These are phyloP conservation scores for Acleris laterana DNA, from an alignment of 2,888 invertebrate genomes.

Conservation along the genomic window DNA sequence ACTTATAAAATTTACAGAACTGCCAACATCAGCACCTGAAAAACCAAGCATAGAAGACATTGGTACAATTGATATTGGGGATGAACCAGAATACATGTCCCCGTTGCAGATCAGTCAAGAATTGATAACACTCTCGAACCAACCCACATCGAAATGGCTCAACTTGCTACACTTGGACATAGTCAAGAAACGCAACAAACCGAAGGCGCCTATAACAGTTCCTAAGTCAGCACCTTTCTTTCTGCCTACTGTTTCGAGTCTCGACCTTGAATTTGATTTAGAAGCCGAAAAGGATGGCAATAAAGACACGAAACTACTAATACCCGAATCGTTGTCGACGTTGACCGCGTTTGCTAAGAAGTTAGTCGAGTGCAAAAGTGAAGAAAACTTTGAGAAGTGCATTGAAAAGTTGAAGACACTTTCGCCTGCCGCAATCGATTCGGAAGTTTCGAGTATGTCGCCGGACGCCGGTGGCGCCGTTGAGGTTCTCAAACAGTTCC, in stretches of 20 bases:
- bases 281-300: constrained; percentile 69
- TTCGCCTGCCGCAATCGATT: constrained; percentile 93
- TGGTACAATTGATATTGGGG: constrained; percentile 68
- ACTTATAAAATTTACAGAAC: constrained; percentile 52
- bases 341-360: constrained; percentile 88
- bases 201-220: constrained; percentile 91
- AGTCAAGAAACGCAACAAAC: constrained; percentile 95
- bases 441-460: constrained; percentile 92
- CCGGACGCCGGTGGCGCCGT: constrained; percentile 89
- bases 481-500: constrained; percentile 90
- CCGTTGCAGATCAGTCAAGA: constrained; percentile 90
- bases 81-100: constrained; percentile 87
- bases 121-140: constrained; percentile 92
- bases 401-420: constrained; percentile 87
- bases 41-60: constrained; percentile 76
- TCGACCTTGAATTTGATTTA: constrained; percentile 92
- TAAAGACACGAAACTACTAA: constrained; percentile 79
- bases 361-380: constrained; percentile 78
- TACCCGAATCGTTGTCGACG: constrained; percentile 85
- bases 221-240: constrained; percentile 98
- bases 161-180: constrained; percentile 94
- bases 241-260: constrained; percentile 93
- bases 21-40: constrained; percentile 76
- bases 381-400: constrained; percentile 81
- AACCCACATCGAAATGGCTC: constrained; percentile 95